Base-by-base conservation (phyloP, 2,797 vertebrate genomes). In the Thripadectes ignobilis region DNA sequence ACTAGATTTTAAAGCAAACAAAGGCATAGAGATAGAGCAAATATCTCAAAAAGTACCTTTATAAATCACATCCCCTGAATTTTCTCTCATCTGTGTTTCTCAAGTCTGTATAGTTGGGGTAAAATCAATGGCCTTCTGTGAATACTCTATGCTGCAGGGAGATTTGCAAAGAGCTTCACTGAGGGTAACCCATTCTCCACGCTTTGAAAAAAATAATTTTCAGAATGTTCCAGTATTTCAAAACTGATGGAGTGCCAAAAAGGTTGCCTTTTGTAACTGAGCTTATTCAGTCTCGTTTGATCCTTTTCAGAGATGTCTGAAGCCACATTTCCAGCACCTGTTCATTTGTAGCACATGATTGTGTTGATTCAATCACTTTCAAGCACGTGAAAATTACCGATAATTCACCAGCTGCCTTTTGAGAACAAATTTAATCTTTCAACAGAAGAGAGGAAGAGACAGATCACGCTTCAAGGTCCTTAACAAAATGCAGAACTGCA, bases 321-420 rank as follows among this genome's bases (percentile, higher is more conserved):
- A 91, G 51, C 13, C 12, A 20, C 23, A 7, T 94, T 92, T 78
- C 34, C 27, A 82, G 57, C 92, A 96, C 75, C 84, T 95, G 85
- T 85, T 93, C 75, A 73, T 88, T 92, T 90, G 30, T 58, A 88
- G 41, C 7, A 34, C 63, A 38, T 36, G 76, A 92, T 95, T 85
- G 75, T 63, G 48, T 86, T 94, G 89, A 89, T 94, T 92, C 86
- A 94, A 87, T 85, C 74, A 89, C 26, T 84, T 95, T 92, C 6
- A 34, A 92, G 66, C 6, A 63, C 43, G 57, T 69, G 71, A 75
- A 96, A 95, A 91, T 91, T 82, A 92, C 54, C 91, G 91, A 67
- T 91, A 95, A 86, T 96, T 92, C 62, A 81, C 65, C 89, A 95
- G 58, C 86, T 97, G 89, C 46, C 85, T 96, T 91, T 88, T 59